Percentiles rank a stretch among this genome's conserved stretches.
Evolutionary conservation across 2,113 vertebrate species (phyloP).

Genomic region (Engraulis encrasicolus): DNA sequence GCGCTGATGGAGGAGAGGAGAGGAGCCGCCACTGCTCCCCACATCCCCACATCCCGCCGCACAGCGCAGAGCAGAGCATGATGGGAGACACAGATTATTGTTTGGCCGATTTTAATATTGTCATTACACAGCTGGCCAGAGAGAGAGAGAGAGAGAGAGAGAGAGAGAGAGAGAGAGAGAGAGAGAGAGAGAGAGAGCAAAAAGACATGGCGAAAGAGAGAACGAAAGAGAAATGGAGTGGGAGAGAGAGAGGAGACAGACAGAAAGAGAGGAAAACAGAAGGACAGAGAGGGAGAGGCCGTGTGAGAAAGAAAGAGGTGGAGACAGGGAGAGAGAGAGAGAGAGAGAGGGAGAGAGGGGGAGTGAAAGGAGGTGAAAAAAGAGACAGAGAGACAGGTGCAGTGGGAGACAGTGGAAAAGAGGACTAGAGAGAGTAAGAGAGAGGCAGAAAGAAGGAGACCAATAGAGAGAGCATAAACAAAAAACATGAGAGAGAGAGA

Average conservation of each 20-base stretch:
- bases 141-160: not conserved
- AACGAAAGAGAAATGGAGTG: not conserved
- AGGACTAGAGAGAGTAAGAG: not conserved
- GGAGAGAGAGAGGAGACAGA: not conserved
- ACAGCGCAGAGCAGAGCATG: not conserved
- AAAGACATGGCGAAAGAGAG: not conserved
- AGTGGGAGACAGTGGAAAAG: too few species aligned
- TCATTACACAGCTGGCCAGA: constrained; percentile 2
- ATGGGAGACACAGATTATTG: not conserved
- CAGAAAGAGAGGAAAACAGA: not conserved
- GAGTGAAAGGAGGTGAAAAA: too few species aligned
- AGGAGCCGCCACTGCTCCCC: not conserved
- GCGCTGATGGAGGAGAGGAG: not conserved
- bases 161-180: too few species aligned
- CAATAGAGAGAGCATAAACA: too few species aligned
- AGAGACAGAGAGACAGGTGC: not conserved
- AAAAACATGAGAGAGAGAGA: not conserved
- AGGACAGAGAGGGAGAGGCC: not conserved
- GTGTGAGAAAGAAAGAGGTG: too few species aligned
- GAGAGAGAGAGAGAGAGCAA: not conserved
- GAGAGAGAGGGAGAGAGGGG: not conserved
- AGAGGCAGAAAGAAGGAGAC: not conserved
- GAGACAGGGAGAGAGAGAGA: too few species aligned
- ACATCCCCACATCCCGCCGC: too few species aligned
- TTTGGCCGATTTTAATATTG: constrained; percentile 4